Conservation (phyloP, 2,888 invertebrate genomes). For the Oegoconia quadripuncta region DNA sequence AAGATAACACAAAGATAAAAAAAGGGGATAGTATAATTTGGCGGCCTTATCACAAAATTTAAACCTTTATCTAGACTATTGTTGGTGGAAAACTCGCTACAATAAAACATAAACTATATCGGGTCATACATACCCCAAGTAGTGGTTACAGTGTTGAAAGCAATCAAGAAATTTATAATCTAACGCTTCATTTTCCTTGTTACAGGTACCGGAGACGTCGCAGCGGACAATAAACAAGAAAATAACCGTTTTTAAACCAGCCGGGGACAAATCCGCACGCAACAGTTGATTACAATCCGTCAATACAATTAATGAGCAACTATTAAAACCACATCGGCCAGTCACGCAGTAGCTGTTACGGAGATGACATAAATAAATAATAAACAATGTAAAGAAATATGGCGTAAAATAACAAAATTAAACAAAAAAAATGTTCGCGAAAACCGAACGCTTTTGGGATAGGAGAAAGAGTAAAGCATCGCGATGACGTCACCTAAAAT, state of each 20-base stretch:
- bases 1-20: too few species aligned
- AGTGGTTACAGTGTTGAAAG: too few species aligned
- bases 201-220: constrained; percentile 46
- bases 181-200: constrained; percentile 37
- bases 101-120: too few species aligned
- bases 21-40: too few species aligned
- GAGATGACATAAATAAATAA: constrained; percentile 28
- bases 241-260: constrained; percentile 35
- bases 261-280: constrained; percentile 24
- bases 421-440: constrained; percentile 56
- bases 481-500: constrained; percentile 57
- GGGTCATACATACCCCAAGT: too few species aligned
- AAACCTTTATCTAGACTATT: too few species aligned
- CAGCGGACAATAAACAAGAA: constrained; percentile 32
- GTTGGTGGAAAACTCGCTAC: too few species aligned
- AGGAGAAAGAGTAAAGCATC: constrained; percentile 53
- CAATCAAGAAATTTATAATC: not conserved
- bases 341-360: constrained; percentile 25
- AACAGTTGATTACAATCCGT: constrained; percentile 36
- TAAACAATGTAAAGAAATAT: constrained; percentile 32
- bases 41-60: too few species aligned
- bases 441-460: constrained; percentile 64
- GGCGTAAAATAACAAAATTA: constrained; percentile 16
- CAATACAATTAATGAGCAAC: constrained; percentile 29
- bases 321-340: constrained; percentile 21